These are phyloP conservation scores for Macrotus californicus DNA, from an alignment of 2,113 vertebrate species.

Conservation along the genomic window DNA sequence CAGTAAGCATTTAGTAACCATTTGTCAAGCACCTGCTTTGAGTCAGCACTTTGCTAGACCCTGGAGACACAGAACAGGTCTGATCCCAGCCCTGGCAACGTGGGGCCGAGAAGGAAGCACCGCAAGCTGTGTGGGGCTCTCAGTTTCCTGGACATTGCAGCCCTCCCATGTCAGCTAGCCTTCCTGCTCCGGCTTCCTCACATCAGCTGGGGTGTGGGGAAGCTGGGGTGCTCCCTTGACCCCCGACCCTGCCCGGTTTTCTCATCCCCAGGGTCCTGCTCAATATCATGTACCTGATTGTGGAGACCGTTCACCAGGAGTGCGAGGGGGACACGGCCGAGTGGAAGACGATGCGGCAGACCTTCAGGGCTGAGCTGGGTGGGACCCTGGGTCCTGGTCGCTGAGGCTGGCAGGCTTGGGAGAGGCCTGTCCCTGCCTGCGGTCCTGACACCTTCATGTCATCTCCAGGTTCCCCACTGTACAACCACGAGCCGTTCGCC, in stretches of 20 bases:
- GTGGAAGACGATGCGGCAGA: constrained; percentile 92
- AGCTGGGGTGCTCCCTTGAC: not conserved
- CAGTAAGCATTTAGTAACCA: not conserved
- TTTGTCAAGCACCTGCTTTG: not conserved
- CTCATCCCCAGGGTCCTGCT: constrained; percentile 86
- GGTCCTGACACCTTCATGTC: not conserved
- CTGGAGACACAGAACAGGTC: not conserved
- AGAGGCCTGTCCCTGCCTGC: not conserved
- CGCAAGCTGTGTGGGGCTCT: not conserved
- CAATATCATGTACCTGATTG: constrained; percentile 98
- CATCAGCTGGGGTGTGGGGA: not conserved
- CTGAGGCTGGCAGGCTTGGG: not conserved
- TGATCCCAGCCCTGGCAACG: not conserved
- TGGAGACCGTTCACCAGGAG: constrained; percentile 94
- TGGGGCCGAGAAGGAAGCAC: not conserved
- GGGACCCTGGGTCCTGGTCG: constrained; percentile 15
- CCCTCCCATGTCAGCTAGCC: not conserved
- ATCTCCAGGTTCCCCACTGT: constrained; percentile 87
- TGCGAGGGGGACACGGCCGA: constrained; percentile 89
- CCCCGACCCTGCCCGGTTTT: not conserved
- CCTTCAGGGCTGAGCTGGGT: constrained; percentile 95
- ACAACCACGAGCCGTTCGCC: constrained; percentile 95
- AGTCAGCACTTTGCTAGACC: not conserved
- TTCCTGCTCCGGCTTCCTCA: not conserved
- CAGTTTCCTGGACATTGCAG: not conserved